Percentiles rank a stretch among this genome's conserved stretches.
phyloP scores from a whole-genome alignment of 2,888 invertebrate genomes.

The Parapristionchus giblindavisi region DNA sequence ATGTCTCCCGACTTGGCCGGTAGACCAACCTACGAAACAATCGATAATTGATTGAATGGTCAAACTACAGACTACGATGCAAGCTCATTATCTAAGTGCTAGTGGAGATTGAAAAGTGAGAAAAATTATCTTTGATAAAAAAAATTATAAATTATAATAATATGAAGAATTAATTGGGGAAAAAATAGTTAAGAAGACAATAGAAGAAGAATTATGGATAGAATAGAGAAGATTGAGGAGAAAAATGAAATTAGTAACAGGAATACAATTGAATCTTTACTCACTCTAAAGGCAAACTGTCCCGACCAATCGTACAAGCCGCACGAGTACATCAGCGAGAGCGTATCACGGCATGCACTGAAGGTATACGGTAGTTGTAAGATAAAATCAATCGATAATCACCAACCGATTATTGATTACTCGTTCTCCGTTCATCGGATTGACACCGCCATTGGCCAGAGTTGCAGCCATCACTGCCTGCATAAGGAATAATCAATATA shows the following conservation, averaged over 20 bases:
- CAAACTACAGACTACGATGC: not conserved
- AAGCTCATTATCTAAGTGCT: not conserved
- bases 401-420: slow-evolving; percentile 83
- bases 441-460: slow-evolving; percentile 87
- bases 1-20: slow-evolving; percentile 78
- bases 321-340: slow-evolving; percentile 96
- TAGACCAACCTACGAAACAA: slow-evolving; percentile 72
- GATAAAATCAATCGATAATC: not conserved
- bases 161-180: too few relatives aligned
- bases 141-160: too few relatives aligned
- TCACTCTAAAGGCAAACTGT: slow-evolving; percentile 90
- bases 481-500: too few relatives aligned
- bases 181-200: too few relatives aligned
- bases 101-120: not conserved
- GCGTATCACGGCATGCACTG: slow-evolving; percentile 83
- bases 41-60: not conserved
- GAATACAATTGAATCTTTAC: too few relatives aligned
- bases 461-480: slow-evolving; percentile 87
- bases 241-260: too few relatives aligned
- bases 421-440: slow-evolving; percentile 63
- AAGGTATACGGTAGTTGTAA: not conserved
- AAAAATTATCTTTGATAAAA: not conserved
- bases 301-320: slow-evolving; percentile 92
- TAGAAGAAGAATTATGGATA: too few relatives aligned
- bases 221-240: too few relatives aligned